Evolutionary conservation across 1,140 invertebrate genomes (phyloP), one percentile per base, ranked within the genome.

Genomic region (Sarcophaga peregrina): DNA sequence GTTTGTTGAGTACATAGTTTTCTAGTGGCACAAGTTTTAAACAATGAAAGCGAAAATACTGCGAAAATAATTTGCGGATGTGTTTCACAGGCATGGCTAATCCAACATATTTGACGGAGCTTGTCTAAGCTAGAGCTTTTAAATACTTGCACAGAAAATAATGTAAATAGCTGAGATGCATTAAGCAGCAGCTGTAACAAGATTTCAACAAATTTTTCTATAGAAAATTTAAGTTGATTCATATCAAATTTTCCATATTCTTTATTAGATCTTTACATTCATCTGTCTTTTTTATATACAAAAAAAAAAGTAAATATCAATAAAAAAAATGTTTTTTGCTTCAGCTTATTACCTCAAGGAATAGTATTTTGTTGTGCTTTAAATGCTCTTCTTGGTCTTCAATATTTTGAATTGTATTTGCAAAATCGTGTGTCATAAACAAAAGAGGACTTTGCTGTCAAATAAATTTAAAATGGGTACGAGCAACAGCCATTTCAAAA

Each of bases 381-480:
- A 6, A 58, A 58, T 58, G 3, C 15, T n/a, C 1, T 4, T 37
- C 25, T 1, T 4, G 4, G 54, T 58, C n/a, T 58, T n/a, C 54
- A 58, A n/a, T 15, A 58, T 58, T 58, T 68, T 68, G 25, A 37
- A 68, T 68, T 68, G 17, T 25, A n/a, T 8, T 68, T 68, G 62
- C n/a, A 13, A 25, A 68, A 68, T 20, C n/a, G n/a, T 68, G 7
- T 68, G 62, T 68, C 62, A 68, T 7, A 25, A 68, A 68, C n/a
- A 68, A 68, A 25, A 25, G 62, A 68, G 20, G 62, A n/a, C 62
- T 68, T 68, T 68, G 17, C 62, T 68, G 62, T 68, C 62, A 68
- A 17, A 68, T 68, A 68, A 68, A 68, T 68, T 68, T 68, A 68
- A 68, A 68, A 68, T 68, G 62, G 17, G n/a, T 68, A 68, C 7